Percentiles rank a stretch among this genome's conserved stretches.
Conservation (phyloP, 2,888 invertebrate species). For the Agrochola circellaris region DNA sequence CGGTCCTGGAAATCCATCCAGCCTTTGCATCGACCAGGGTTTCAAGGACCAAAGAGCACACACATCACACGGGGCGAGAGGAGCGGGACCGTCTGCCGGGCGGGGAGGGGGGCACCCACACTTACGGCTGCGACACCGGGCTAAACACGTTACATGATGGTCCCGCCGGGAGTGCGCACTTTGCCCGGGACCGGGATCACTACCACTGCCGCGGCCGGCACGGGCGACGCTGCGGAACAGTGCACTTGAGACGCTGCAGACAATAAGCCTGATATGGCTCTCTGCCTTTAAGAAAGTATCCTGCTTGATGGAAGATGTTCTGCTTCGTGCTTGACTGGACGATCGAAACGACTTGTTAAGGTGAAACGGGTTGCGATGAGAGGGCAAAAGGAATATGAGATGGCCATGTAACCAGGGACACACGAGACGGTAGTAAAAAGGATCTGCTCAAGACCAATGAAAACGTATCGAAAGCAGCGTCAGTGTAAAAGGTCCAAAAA, state of each 20-base stretch:
- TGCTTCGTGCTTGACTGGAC: conserved; percentile 48
- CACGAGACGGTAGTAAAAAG: conserved; percentile 16
- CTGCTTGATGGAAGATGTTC: conserved; percentile 50
- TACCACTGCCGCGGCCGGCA: conserved; percentile 78
- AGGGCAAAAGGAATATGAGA: conserved; percentile 41
- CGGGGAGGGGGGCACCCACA: conserved; percentile 73
- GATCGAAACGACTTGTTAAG: conserved; percentile 40
- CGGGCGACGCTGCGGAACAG: conserved; percentile 74
- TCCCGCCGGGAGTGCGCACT: conserved; percentile 81
- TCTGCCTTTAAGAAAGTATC: conserved; percentile 25
- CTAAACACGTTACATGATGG: conserved; percentile 76
- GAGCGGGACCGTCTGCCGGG: conserved; percentile 34
- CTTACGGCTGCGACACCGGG: conserved; percentile 81
- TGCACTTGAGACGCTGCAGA: conserved; percentile 61
- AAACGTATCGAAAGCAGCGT: neutral
- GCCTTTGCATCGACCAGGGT: conserved; percentile 59
- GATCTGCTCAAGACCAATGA: conserved; percentile 1
- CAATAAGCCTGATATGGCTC: conserved; percentile 23
- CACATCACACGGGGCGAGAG: conserved; percentile 67
- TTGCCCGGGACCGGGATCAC: conserved; percentile 87
- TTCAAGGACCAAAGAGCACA: conserved; percentile 50
- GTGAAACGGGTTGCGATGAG: conserved; percentile 44
- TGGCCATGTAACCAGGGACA: conserved; percentile 36
- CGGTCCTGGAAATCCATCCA: conserved; percentile 47
- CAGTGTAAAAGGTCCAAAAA: neutral